These are phyloP conservation scores for Sebastes trivittatus DNA, from an alignment of 2,797 vertebrate genomes.

Conservation along the genomic window DNA sequence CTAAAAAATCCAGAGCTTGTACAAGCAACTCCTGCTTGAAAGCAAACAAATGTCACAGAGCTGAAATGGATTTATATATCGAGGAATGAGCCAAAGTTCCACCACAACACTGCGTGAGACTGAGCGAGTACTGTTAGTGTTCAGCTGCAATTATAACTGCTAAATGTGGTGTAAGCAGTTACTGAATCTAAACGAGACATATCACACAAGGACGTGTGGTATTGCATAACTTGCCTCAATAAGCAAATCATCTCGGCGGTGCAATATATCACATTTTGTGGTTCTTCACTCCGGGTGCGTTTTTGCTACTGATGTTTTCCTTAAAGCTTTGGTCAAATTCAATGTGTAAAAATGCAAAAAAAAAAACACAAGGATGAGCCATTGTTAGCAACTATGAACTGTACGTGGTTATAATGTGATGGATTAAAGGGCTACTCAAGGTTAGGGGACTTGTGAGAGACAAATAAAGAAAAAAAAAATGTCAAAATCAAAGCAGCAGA, in stretches of 20 bases:
- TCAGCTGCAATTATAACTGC: neutral
- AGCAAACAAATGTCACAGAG: neutral
- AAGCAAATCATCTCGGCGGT: neutral
- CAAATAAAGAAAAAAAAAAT: no score
- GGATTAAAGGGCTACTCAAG: neutral
- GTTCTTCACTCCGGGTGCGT: neutral
- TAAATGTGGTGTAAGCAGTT: neutral
- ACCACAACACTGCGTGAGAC: neutral
- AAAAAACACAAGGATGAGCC: neutral
- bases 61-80: neutral
- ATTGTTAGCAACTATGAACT: neutral
- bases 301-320: neutral
- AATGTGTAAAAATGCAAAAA: neutral
- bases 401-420: neutral
- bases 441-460: no score
- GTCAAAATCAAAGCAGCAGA: no score
- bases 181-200: neutral
- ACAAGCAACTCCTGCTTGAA: neutral
- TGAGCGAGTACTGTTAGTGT: neutral
- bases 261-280: neutral
- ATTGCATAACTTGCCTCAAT: neutral
- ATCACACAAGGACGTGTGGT: neutral
- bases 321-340: neutral
- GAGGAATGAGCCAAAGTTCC: neutral
- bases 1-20: neutral